Base-by-base conservation (phyloP, 1,140 invertebrate species). In the Drosophila nannoptera region DNA sequence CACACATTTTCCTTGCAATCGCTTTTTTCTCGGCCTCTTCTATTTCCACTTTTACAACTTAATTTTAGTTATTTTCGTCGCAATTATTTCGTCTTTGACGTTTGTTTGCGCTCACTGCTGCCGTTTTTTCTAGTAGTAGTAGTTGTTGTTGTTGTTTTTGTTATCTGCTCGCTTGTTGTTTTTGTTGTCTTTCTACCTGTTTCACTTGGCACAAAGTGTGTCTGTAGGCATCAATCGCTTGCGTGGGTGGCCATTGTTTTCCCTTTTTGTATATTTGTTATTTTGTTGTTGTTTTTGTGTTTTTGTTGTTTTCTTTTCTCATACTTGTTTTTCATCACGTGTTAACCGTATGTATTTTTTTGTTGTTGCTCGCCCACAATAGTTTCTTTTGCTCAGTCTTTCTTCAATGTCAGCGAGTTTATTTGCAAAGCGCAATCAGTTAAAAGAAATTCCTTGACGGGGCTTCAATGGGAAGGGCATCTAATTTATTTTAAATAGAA, bases 211-310 rank as follows among this genome's bases (percentile, higher is more conserved):
- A 11, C 35, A 22, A 35, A 60, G 55, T 67, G 38, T 63, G 11
- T 42, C 42, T 36, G 33, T 58, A 56, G 58, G 54, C 69, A 64
- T 64, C 74, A 78, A 70, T 72, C 61, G 73, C 33, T 69, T 56
- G 76, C 59, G 76, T 84, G 81, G 80, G 80, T 78, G 69, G 66
- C 69, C 69, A 67, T 67, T 75, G 75, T 77, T 64, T 66, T 53
- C 45, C 54, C 56, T 32, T 68, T 52, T 60, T 60, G n/a, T 60
- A 61, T 33, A 56, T 60, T 9, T 53, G 49, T 38, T 55, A 36
- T 9, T 32, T n/a, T n/a, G n/a, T n/a, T 67, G 60, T 64, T 60
- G 40, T 35, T 53, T 33, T 68, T 69, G 46, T 36, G 9, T 22
- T 55, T 55, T 58, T 14, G 11, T 50, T 59, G 22, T 22, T 22